Conservation (phyloP, 2,888 invertebrate genomes). For the Troilus luridus region DNA sequence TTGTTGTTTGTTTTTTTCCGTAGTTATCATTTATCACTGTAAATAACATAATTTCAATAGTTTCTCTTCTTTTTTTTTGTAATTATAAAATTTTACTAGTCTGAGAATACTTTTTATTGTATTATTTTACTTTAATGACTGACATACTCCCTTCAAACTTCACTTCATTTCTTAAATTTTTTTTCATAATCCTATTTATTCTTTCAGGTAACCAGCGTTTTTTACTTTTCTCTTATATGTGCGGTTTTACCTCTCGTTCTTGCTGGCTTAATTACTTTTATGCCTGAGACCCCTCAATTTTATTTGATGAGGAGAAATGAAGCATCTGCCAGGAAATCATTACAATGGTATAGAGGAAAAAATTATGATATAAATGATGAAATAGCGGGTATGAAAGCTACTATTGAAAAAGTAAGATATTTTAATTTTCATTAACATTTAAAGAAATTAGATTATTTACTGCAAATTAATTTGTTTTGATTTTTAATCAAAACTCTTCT, state of each 20-base stretch:
- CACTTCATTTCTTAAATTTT: neutral
- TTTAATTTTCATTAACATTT: neutral
- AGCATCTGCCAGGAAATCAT: constrained; percentile 78
- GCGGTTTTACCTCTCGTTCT: constrained; percentile 79
- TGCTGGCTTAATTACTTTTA: constrained; percentile 80
- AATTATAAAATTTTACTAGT: too few relatives aligned
- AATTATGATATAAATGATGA: constrained; percentile 79
- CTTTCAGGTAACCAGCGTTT: constrained; percentile 70
- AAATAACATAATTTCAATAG: too few relatives aligned
- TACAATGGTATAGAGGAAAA: constrained; percentile 82
- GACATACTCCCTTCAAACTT: neutral
- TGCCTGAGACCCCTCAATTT: constrained; percentile 90
- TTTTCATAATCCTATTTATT: constrained; percentile 19
- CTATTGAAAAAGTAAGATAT: constrained; percentile 68
- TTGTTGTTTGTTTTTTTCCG: too few relatives aligned
- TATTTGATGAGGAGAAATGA: constrained; percentile 72
- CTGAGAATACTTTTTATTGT: too few relatives aligned
- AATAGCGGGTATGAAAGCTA: constrained; percentile 74
- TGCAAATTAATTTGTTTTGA: neutral
- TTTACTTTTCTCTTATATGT: constrained; percentile 77
- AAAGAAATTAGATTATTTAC: neutral
- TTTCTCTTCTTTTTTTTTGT: too few relatives aligned
- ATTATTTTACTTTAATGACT: too few relatives aligned
- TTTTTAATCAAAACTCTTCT: too few relatives aligned
- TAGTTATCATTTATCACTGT: too few relatives aligned